phyloP scores from a whole-genome alignment of 2,888 invertebrate genomes.

The Salticus scenicus region DNA sequence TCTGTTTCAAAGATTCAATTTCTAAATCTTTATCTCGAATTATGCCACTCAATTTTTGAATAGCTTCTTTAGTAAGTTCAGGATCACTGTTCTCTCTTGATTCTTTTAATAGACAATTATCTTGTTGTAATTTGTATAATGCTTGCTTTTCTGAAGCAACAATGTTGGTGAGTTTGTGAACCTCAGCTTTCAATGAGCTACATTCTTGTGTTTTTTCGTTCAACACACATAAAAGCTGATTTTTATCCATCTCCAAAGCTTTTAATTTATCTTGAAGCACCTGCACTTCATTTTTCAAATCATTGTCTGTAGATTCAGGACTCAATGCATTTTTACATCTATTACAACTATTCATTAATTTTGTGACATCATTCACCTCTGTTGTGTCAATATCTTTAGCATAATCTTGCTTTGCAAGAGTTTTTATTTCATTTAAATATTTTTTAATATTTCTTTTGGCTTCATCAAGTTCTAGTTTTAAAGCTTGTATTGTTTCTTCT shows the following conservation, averaged over 20 bases:
- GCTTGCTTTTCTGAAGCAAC: conserved; percentile 75
- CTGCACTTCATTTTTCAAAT: conserved; percentile 15
- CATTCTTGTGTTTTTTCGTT: conserved; percentile 76
- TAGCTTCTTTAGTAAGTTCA: conserved; percentile 76
- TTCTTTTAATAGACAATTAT: conserved; percentile 74
- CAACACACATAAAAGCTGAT: conserved; percentile 76
- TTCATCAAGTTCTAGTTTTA: conserved; percentile 32
- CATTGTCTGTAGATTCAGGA: not conserved
- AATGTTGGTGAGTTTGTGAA: conserved; percentile 76
- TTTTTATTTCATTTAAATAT: conserved; percentile 20
- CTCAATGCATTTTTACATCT: not conserved
- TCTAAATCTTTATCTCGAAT: conserved; percentile 77
- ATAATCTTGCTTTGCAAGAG: conserved; percentile 4
- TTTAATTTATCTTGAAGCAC: conserved; percentile 40
- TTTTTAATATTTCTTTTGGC: conserved; percentile 9
- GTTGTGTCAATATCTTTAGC: not conserved
- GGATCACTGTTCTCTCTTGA: conserved; percentile 75
- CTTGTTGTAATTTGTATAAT: conserved; percentile 75
- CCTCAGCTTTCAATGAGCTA: conserved; percentile 75
- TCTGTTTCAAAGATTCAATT: conserved; percentile 76
- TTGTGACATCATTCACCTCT: not conserved
- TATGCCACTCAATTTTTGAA: conserved; percentile 76
- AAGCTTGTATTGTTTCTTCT: conserved; percentile 23
- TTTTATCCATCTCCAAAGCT: conserved; percentile 74
- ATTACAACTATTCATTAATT: not conserved